Base-by-base conservation (phyloP, 2,888 invertebrate genomes). In the Abrostola triplasia region DNA sequence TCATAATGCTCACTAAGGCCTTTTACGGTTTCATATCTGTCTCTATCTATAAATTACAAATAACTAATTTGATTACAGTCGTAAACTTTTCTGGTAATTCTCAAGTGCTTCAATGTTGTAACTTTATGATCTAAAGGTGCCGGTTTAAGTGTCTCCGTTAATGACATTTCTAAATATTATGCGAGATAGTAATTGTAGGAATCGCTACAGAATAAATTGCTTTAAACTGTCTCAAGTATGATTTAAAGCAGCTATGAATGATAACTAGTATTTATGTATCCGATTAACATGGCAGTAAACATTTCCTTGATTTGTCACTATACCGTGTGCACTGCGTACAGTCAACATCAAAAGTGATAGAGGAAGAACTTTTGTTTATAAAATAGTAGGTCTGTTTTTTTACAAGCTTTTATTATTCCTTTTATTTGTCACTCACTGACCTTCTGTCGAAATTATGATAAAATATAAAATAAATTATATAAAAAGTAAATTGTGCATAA, bases 151-250 rank as follows among this genome's bases (percentile, higher is more conserved):
- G 56, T 54, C 53, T 59, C 40, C 35, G 36, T 42, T 57, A 73
- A 69, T 74, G 56, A 57, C 53, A 71, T 74, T 63, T 73, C 55
- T 63, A 63, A 71, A 68, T 73, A 42, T 50, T 71, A 63, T 57
- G 53, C 44, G 52, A 69, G 36, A 8, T 36, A 53, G 62, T 73
- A 62, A 71, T 73, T 56, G 51, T 56, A 53, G 59, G 59, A 56
- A 59, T 67, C 50, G 56, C 64, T 38, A 36, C 38, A 48, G 60
- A 75, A 67, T 62, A 70, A 59, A 63, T 64, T 52, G 57, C 58
- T 56, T 13, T 52, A 48, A 35, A 11, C 10, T 49, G 54, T 47
- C 58, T 56, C 40, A n/a, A 6, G 54, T 63, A 44, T 67, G 62
- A 73, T 61, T 70, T 58, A 72, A 73, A 56, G 48, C 36, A n/a